phyloP scores from a whole-genome alignment of 1,140 invertebrate genomes.

The Gonatopus flavifemur region DNA sequence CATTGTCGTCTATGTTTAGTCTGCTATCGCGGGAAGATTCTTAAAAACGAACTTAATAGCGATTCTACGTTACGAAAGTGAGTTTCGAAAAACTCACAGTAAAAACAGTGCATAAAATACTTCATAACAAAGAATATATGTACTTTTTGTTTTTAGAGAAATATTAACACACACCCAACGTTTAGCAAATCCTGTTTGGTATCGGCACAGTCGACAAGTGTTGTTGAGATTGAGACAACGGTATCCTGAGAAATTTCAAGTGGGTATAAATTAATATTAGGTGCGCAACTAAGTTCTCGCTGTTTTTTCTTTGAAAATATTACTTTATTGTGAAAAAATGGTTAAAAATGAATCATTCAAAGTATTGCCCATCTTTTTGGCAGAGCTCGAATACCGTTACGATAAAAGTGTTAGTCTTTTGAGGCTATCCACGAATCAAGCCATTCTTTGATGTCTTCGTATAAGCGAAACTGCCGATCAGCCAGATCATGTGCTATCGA shows the following conservation, averaged over 20 bases:
- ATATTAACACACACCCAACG: slow-evolving; percentile 67
- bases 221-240: slow-evolving; percentile 83
- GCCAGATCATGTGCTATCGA: no score
- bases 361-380: no score
- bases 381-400: no score
- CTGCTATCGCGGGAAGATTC: slow-evolving; percentile 39
- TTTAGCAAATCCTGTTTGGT: slow-evolving; percentile 70
- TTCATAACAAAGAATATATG: no score
- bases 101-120: no score
- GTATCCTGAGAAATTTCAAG: slow-evolving; percentile 67
- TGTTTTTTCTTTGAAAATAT: slow-evolving; percentile 4
- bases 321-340: slow-evolving; percentile 2
- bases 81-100: background rate
- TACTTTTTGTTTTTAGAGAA: slow-evolving; percentile 45
- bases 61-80: background rate
- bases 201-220: slow-evolving; percentile 67
- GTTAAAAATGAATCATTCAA: slow-evolving; percentile 3
- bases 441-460: no score
- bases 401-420: no score
- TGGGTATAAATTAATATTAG: slow-evolving; percentile 26
- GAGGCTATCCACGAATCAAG: no score
- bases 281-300: no score
- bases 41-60: no score
- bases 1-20: slow-evolving; percentile 47
- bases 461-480: no score